Base-by-base conservation (phyloP, 92 coral and sea anemone genomes). In the Blastomussa wellsi region DNA sequence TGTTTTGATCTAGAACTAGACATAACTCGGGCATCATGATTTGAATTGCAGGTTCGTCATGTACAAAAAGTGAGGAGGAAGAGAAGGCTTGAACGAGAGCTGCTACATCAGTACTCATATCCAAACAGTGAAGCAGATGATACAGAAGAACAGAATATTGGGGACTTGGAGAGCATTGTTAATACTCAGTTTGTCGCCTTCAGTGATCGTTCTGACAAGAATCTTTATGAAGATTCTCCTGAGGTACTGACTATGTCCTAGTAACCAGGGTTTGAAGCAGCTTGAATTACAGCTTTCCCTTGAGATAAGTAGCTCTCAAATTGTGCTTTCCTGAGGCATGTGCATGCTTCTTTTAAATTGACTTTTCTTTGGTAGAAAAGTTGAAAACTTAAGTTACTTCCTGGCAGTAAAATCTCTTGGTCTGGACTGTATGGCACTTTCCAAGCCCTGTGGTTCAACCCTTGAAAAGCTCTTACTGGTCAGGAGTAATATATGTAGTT, bases 111-210 rank as follows among this genome's bases (percentile, higher is more conserved):
- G 32, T 93, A 93, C 52, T 93, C 97, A 4, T 91, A 93, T 80
- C 94, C 97, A 55, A 91, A 93, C 78, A 93, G 97, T 78, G 97
- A 94, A 67, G 95, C 89, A 15, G 95, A 91, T 72, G 97, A 94
- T 41, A 22, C 87, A 37, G 86, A 89, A 35, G 91, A 92, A 55
- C 89, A 90, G 84, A 94, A 89, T 81, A 66, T 91, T 36, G 82
- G 91, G 20, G 97, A 94, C 36, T 86, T 94, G 10, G 97, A 94
- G 48, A 94, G 93, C 74, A 86, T 92, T 28, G 79, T 92, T 36
- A 92, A 94, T 71, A 76, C 88, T 22, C 93, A 92, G 64, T 94
- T 94, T 82, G 77, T 82, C 36, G 80, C 88, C 44, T 77, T 77
- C 76, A 84, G 66, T 84, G 97, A 90, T 73, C 90, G 86, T 9